Evolutionary conservation across 2,888 invertebrate genomes (phyloP).

Genomic region (Stenurella melanura): DNA sequence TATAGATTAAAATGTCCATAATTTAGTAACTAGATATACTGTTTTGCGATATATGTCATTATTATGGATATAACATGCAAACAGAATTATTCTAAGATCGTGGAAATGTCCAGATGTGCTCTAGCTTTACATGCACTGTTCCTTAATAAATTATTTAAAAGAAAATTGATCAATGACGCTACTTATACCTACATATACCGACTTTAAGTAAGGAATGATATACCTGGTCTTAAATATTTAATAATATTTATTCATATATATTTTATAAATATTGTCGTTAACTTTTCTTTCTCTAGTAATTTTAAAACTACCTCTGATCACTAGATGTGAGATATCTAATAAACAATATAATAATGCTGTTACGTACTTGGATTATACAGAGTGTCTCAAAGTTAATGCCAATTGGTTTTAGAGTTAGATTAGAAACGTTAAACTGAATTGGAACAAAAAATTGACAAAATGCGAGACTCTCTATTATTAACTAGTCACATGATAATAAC

Average conservation of each 20-base stretch:
- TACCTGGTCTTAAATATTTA: conserved; percentile 22
- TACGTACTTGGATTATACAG: too few relatives aligned
- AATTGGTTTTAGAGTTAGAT: too few relatives aligned
- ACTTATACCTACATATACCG: conserved; percentile 20
- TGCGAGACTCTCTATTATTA: too few relatives aligned
- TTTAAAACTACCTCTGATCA: neutral
- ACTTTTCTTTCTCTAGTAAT: conserved; percentile 7
- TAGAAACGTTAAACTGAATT: too few relatives aligned
- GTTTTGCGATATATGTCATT: conserved; percentile 53
- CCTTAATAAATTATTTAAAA: conserved; percentile 45
- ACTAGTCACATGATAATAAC: too few relatives aligned
- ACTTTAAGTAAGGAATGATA: conserved; percentile 9
- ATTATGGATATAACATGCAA: conserved; percentile 51
- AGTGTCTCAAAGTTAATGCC: too few relatives aligned
- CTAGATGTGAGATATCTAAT: too few relatives aligned
- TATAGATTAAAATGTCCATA: conserved; percentile 32
- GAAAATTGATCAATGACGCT: conserved; percentile 44
- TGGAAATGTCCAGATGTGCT: conserved; percentile 50
- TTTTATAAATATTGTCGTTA: conserved; percentile 20
- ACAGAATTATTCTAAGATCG: conserved; percentile 54
- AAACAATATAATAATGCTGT: too few relatives aligned
- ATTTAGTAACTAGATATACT: conserved; percentile 43
- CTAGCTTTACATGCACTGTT: conserved; percentile 37
- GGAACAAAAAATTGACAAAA: too few relatives aligned
- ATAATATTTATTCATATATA: conserved; percentile 36